Evolutionary conservation across 2,797 vertebrate genomes (phyloP).

Genomic region (Diplodus puntazzo): DNA sequence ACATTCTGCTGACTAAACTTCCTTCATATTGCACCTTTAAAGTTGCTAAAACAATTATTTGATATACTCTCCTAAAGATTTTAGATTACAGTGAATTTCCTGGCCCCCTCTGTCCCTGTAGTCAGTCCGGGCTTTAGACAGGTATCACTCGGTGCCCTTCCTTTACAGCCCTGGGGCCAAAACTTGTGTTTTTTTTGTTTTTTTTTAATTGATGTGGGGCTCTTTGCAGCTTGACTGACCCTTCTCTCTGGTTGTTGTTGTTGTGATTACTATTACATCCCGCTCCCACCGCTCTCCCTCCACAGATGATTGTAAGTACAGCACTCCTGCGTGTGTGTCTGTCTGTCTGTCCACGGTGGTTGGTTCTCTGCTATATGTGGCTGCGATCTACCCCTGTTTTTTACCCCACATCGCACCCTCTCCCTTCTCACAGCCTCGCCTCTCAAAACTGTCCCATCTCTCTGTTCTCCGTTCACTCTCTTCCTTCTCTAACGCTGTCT

Average conservation of each 20-base stretch:
- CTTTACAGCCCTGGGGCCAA: conserved; percentile 57
- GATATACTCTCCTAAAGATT: neutral
- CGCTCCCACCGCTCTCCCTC: conserved; percentile 88
- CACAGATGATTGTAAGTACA: conserved; percentile 99
- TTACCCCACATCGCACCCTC: conserved; percentile 62
- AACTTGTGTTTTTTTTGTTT: conserved; percentile 64
- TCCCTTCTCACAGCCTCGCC: conserved; percentile 38
- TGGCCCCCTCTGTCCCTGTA: conserved; percentile 4
- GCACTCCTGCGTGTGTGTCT: conserved; percentile 92
- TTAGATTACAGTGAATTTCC: neutral
- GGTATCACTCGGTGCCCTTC: conserved; percentile 42
- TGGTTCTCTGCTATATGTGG: conserved; percentile 89
- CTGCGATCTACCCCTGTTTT: conserved; percentile 83
- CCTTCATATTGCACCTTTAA: neutral
- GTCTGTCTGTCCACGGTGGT: conserved; percentile 90
- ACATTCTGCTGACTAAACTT: no score
- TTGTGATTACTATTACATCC: conserved; percentile 88
- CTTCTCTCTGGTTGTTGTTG: conserved; percentile 92
- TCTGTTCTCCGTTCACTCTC: conserved; percentile 7
- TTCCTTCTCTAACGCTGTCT: conserved; percentile 58
- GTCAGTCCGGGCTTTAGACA: conserved; percentile 43
- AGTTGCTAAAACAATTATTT: conserved; percentile 24
- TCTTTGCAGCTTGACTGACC: conserved; percentile 89
- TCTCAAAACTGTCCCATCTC: conserved; percentile 54
- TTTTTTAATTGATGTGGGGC: conserved; percentile 84